These are phyloP conservation scores for Oostethus manadensis DNA, from an alignment of 2,113 vertebrate genomes.

Conservation along the genomic window DNA sequence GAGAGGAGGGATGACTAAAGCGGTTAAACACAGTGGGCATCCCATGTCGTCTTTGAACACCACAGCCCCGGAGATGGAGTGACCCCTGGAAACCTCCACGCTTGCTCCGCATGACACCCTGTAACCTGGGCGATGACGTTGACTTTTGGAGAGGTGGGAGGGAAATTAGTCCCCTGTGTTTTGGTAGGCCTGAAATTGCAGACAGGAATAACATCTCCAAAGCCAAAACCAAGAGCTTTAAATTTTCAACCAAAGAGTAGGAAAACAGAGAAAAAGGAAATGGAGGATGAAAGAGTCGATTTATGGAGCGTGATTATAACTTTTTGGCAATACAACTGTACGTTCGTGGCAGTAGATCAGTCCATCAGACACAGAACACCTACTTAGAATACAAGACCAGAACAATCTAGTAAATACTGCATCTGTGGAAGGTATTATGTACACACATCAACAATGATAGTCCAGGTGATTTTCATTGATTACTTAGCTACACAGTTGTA, in stretches of 20 bases:
- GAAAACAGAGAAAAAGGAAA: background rate
- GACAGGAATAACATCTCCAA: slow-evolving; percentile 18
- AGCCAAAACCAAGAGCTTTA: slow-evolving; percentile 1
- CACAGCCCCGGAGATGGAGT: slow-evolving; percentile 19
- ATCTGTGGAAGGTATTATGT: too few species aligned
- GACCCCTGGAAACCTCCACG: slow-evolving; percentile 8
- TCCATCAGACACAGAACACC: background rate
- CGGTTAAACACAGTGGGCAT: slow-evolving; percentile 26
- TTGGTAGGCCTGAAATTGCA: slow-evolving; percentile 14
- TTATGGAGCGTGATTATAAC: slow-evolving; percentile 12
- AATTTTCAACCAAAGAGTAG: slow-evolving; percentile 7
- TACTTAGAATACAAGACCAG: too few species aligned
- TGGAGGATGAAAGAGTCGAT: slow-evolving; percentile 6
- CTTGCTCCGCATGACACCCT: background rate
- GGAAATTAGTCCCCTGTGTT: slow-evolving; percentile 14
- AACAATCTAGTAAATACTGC: too few species aligned
- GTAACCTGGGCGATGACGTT: slow-evolving; percentile 4
- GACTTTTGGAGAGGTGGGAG: background rate
- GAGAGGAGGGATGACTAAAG: slow-evolving; percentile 49
- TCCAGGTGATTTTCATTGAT: too few species aligned
- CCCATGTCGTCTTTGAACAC: slow-evolving; percentile 38
- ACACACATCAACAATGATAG: too few species aligned
- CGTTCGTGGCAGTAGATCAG: slow-evolving; percentile 5
- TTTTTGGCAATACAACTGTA: background rate
- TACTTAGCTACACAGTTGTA: too few species aligned